A percentile compares a stretch with the other conserved stretches of the same genome.
phyloP scores from a whole-genome alignment of 1,140 invertebrate species.

The Drosophila tropicalis region DNA sequence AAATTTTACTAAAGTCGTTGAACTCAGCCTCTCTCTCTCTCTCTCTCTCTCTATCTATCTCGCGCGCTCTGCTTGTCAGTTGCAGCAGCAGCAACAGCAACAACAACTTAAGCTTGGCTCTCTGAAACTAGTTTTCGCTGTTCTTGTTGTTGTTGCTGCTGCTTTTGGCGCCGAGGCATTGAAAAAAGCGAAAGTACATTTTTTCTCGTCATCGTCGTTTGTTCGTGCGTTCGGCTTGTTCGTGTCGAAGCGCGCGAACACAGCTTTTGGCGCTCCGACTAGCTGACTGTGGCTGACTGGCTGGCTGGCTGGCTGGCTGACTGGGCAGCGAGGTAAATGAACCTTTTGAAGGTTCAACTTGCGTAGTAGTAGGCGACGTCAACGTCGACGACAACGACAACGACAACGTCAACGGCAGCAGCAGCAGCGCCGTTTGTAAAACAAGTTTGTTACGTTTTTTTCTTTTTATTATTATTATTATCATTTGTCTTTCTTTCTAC shows the following conservation, averaged over 20 bases:
- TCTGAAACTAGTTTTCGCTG: slow-evolving; percentile 17
- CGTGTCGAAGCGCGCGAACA: background rate
- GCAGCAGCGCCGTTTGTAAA: slow-evolving; percentile 54
- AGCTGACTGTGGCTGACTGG: background rate
- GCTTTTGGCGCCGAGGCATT: slow-evolving; percentile 81
- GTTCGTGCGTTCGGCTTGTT: slow-evolving; percentile 22
- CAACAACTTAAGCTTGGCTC: slow-evolving; percentile 42
- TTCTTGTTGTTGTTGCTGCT: slow-evolving; percentile 56
- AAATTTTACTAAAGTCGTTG: slow-evolving; percentile 82
- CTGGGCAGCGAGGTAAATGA: slow-evolving; percentile 75
- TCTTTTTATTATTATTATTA: slow-evolving; percentile 17
- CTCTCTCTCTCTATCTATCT: slow-evolving; percentile 52
- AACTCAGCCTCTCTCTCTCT: slow-evolving; percentile 59
- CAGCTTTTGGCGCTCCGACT: slow-evolving; percentile 17
- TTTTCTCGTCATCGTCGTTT: slow-evolving; percentile 40
- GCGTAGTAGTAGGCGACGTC: slow-evolving; percentile 65
- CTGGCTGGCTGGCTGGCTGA: background rate
- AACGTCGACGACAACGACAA: slow-evolving; percentile 24
- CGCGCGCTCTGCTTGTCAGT: slow-evolving; percentile 1
- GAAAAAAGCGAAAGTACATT: slow-evolving; percentile 83
- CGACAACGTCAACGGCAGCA: slow-evolving; percentile 4
- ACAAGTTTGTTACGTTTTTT: slow-evolving; percentile 77
- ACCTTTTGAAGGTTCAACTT: slow-evolving; percentile 83
- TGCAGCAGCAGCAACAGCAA: slow-evolving; percentile 55
- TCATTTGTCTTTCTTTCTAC: slow-evolving; percentile 19